phyloP scores from a whole-genome alignment of 2,113 vertebrate genomes.

The Vimba vimba region DNA sequence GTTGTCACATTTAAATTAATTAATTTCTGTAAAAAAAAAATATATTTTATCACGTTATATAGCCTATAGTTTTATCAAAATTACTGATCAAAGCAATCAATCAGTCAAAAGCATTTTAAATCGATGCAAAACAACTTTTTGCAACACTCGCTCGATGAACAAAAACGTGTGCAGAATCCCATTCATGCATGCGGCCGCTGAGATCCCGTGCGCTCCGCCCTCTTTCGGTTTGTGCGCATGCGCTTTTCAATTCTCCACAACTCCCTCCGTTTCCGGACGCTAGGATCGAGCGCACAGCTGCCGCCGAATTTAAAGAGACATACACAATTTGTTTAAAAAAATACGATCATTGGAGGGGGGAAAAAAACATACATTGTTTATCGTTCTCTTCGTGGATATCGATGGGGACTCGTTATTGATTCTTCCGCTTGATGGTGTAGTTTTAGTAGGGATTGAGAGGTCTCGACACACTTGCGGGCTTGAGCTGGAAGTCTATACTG shows the following conservation, averaged over 20 bases:
- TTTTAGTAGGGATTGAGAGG: not conserved
- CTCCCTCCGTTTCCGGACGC: slow-evolving; percentile 80
- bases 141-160: not conserved
- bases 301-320: slow-evolving; percentile 87
- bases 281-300: slow-evolving; percentile 74
- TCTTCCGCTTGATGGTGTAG: not conserved
- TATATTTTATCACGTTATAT: not conserved
- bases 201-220: slow-evolving; percentile 61
- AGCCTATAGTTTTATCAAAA: not conserved
- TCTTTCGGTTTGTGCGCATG: slow-evolving; percentile 46
- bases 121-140: slow-evolving; percentile 1
- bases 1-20: not conserved
- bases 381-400: slow-evolving; percentile 51
- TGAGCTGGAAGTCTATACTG: slow-evolving; percentile 64
- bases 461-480: slow-evolving; percentile 53
- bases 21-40: not conserved
- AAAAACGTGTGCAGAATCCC: slow-evolving; percentile 41
- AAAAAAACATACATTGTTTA: slow-evolving; percentile 74
- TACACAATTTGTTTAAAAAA: slow-evolving; percentile 70
- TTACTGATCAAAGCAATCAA: not conserved
- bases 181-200: slow-evolving; percentile 23
- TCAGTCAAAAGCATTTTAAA: not conserved
- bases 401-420: not conserved
- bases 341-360: slow-evolving; percentile 38
- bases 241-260: slow-evolving; percentile 60